phyloP scores from a whole-genome alignment of 2,888 invertebrate species.

The Cantharis flavilabris region DNA sequence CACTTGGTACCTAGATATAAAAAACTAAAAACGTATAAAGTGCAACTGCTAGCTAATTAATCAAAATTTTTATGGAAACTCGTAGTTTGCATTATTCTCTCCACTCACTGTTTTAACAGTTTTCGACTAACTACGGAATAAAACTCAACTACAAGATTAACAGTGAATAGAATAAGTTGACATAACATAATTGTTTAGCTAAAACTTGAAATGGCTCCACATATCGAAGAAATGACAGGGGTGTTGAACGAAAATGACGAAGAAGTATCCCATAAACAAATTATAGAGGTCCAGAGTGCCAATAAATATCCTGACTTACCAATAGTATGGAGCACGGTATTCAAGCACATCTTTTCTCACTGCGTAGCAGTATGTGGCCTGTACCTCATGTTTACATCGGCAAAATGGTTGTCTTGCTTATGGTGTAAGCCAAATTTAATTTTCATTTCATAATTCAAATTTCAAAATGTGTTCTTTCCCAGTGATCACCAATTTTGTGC shows the following conservation, averaged over 20 bases:
- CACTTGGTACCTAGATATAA: background rate
- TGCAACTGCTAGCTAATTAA: background rate
- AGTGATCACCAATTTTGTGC: constrained; percentile 35
- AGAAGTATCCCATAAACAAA: background rate
- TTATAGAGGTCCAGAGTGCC: background rate
- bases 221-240: background rate
- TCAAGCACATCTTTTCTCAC: background rate
- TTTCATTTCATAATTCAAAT: background rate
- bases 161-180: background rate
- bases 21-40: background rate
- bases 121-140: background rate
- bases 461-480: background rate
- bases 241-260: background rate
- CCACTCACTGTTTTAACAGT: background rate
- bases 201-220: constrained; percentile 32
- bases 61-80: too few species aligned
- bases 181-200: background rate
- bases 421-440: background rate
- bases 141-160: too few species aligned
- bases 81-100: too few species aligned
- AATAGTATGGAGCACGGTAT: background rate
- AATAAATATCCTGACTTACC: background rate
- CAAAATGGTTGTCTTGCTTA: background rate
- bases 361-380: constrained; percentile 54
- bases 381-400: background rate